These are phyloP conservation scores for Physella acuta DNA, from an alignment of 1,140 invertebrate species.

Conservation along the genomic window DNA sequence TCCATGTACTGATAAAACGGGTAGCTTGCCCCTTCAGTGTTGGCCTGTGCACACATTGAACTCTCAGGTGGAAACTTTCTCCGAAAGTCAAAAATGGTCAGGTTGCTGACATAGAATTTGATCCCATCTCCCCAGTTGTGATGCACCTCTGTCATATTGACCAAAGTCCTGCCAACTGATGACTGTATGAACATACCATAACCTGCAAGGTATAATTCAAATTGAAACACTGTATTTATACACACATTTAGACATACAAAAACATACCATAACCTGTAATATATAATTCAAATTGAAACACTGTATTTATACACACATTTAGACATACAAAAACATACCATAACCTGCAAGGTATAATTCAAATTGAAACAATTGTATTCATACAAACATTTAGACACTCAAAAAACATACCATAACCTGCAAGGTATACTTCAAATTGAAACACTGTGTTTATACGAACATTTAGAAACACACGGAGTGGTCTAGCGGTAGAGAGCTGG, in stretches of 20 bases:
- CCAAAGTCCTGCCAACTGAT: constrained; percentile 81
- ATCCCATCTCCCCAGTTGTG: constrained; percentile 90
- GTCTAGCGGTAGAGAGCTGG: too few species aligned
- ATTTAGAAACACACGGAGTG: too few species aligned
- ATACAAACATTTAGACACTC: too few species aligned
- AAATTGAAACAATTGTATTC: too few species aligned
- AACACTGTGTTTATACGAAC: too few species aligned
- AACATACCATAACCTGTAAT: constrained; percentile 76
- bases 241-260: too few species aligned
- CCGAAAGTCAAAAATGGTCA: constrained; percentile 46
- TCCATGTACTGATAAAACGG: constrained; percentile 41
- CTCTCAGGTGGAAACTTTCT: constrained; percentile 32
- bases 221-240: too few species aligned
- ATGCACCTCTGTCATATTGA: constrained; percentile 84
- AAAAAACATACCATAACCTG: constrained; percentile 81
- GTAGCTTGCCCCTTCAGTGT: constrained; percentile 7
- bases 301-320: too few species aligned
- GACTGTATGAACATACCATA: constrained; percentile 83
- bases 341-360: constrained; percentile 72
- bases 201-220: too few species aligned
- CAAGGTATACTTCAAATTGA: too few species aligned
- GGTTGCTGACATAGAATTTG: constrained; percentile 56
- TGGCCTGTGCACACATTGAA: constrained; percentile 39
- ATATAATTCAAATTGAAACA: too few species aligned
- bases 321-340: too few species aligned